Evolutionary conservation across 2,113 vertebrate species (phyloP), one percentile per base, ranked within the genome.

Genomic region (Cryptoleucopteryx plumbea): DNA sequence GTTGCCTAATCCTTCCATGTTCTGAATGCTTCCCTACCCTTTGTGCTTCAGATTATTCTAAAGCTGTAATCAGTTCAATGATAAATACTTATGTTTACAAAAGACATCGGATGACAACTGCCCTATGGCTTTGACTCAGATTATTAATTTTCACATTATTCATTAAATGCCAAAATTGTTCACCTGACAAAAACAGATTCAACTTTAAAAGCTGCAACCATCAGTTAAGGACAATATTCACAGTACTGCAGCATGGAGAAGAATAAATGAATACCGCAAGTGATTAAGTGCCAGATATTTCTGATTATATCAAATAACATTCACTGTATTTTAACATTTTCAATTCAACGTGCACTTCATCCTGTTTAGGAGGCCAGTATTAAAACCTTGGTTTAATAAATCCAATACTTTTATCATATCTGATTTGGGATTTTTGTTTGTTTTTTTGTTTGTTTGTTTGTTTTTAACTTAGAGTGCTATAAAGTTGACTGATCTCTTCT

Each of bases 1-100:
- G 25, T 31, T 83, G 83, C 47, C 27, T 29, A 85, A 92, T 47
- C 87, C 32, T 81, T 66, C 34, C 12, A 4, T 26, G 26, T 56
- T 67, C 87, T 21, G 23, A 82, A 42, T 36, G 48, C 19, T 88
- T 70, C 53, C 53, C 58, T 38, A 29, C 15, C 31, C 62, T 84
- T 50, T 45, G 73, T 86, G 53, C 74, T 88, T 91, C 50, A 36
- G 50, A 52, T 65, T 82, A 81, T 68, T 80, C 77, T 82, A 88
- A 88, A 93, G 17, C 58, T 92, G 25, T 79, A 92, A 96, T 75
- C 50, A 75, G 66, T 55, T 95, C 82, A 66, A 48, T 77, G 82
- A 88, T 89, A 96, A 97, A 97, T 97, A 98, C 96, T 97, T 96
- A 97, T 71, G 31, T 55, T 82, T 85, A 25, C 52, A 72, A 67